Evolutionary conservation across 2,113 vertebrate genomes (phyloP).

Genomic region (Lophius piscatorius): DNA sequence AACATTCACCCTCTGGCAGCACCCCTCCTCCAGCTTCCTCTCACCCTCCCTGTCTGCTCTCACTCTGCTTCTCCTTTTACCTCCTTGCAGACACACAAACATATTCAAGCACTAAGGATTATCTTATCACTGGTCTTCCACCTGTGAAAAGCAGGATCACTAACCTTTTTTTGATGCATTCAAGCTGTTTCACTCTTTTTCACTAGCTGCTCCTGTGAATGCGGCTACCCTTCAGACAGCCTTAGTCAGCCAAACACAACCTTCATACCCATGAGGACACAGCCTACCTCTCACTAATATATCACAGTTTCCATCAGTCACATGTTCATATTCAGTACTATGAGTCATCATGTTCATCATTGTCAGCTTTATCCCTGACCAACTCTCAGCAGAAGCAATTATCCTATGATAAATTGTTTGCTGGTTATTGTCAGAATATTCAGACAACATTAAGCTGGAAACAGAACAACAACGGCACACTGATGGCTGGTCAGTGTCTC

Average conservation of each 20-base stretch:
- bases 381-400: constrained; percentile 47
- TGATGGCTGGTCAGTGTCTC: constrained; percentile 34
- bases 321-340: constrained; percentile 8
- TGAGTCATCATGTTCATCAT: constrained; percentile 44
- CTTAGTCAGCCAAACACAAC: not conserved
- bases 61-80: constrained; percentile 21
- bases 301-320: constrained; percentile 27
- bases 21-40: constrained; percentile 49
- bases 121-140: not conserved
- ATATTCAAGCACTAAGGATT: not conserved
- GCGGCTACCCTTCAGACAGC: not conserved
- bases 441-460: constrained; percentile 30
- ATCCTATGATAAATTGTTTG: constrained; percentile 33
- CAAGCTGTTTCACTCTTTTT: not conserved
- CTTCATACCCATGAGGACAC: not conserved
- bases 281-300: constrained; percentile 16
- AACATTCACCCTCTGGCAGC: constrained; percentile 67
- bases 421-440: constrained; percentile 26
- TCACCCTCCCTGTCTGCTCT: constrained; percentile 29
- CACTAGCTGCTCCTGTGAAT: not conserved
- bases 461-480: constrained; percentile 10
- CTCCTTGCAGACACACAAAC: constrained; percentile 17
- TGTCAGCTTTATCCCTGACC: constrained; percentile 36
- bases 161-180: not conserved
- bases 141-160: not conserved